Evolutionary conservation across 2,113 vertebrate species (phyloP), one percentile per base, ranked within the genome.

Genomic region (Proteles cristata): DNA sequence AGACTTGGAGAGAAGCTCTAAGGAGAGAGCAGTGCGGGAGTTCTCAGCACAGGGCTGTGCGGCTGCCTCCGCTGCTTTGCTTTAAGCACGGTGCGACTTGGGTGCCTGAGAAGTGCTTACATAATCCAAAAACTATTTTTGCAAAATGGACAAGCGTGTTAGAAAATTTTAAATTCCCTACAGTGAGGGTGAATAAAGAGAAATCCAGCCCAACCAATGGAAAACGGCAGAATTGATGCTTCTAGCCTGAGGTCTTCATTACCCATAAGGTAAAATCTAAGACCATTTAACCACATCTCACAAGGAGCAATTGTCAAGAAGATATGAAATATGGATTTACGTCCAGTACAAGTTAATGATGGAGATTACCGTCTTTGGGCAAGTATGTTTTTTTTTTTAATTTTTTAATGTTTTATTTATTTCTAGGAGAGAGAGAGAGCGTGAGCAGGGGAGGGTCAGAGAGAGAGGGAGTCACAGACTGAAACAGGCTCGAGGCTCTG

Each of bases 41-140:
- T 48, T 31, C 0, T 5, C 23, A 58, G 25, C 53, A 45, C 79
- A 61, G 17, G 25, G 53, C 82, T 26, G 50, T 35, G 15, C 71
- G 35, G 25, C 4, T 3, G 55, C 21, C 45, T 39, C 63, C 55
- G 12, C 7, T 10, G 2, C 43, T 94, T 73, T 65, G 26, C 74
- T 84, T 76, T 88, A 79, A 94, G 63, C 1, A 15, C 94, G 74
- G 48, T 33, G 15, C 73, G n/a, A 63, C 85, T 80, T 90, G 77
- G 89, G 39, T 85, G 65, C 39, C 55, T 88, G 48, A 23, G 69
- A 90, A 90, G 66, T 76, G 50, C 31, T 95, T 95, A 93, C 66
- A 63, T 82, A 95, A 95, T n/a, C 14, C 76, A 63, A 58, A 91
- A 93, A n/a, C 50, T 71, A 85, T 79, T 93, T 95, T 90, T 94